Conservation (phyloP, 2,113 vertebrate species). For the Beaufortia kweichowensis region DNA sequence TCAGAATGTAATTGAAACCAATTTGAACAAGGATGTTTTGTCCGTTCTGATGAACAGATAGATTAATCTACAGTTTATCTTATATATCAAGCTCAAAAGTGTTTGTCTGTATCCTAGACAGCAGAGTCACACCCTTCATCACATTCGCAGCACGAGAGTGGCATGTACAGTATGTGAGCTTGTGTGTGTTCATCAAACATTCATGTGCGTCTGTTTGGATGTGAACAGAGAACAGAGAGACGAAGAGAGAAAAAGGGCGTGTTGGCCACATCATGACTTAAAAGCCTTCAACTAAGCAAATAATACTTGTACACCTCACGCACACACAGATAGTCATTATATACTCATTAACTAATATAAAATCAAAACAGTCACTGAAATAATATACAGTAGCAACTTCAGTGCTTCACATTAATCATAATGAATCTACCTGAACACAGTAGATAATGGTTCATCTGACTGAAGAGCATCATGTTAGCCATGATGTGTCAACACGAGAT, state of each 20-base stretch:
- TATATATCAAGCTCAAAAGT: neutral
- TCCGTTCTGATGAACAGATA: neutral
- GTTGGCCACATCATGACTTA: neutral
- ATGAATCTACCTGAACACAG: no score
- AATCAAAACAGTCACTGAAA: no score
- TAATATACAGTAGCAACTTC: no score
- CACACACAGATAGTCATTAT: neutral
- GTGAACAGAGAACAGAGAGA: slow-evolving; percentile 6
- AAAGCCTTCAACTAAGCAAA: slow-evolving; percentile 4
- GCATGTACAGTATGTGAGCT: neutral
- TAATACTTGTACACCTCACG: neutral
- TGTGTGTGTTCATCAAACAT: slow-evolving; percentile 6
- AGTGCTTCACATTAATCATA: no score
- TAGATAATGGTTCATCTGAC: no score
- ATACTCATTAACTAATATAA: no score
- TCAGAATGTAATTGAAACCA: neutral
- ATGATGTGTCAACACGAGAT: no score
- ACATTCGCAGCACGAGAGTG: neutral
- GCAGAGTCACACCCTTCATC: neutral
- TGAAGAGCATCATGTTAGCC: no score
- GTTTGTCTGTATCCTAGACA: neutral
- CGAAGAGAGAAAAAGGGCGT: neutral
- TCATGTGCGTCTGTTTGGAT: neutral
- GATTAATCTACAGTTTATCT: neutral
- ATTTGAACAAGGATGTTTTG: neutral